A percentile compares a stretch with the other conserved stretches of the same genome.
phyloP scores from a whole-genome alignment of 2,797 vertebrate genomes.

The Austrolebias charrua region DNA sequence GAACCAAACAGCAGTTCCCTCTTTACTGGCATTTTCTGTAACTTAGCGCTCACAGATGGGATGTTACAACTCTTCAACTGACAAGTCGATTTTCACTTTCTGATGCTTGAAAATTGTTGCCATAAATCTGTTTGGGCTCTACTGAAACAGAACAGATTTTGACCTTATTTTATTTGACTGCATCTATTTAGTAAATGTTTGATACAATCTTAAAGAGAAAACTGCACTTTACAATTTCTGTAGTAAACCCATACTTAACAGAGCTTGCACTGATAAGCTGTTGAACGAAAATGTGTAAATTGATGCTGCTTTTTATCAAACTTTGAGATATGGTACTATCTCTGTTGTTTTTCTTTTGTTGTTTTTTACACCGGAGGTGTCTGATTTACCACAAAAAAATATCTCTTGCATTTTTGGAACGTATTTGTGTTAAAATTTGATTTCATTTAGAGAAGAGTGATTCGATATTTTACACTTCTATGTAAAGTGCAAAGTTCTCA shows the following conservation, averaged over 20 bases:
- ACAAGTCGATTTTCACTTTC: constrained; percentile 15
- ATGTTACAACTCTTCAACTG: constrained; percentile 20
- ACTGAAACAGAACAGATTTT: constrained; percentile 3
- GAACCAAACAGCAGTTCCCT: constrained; percentile 22
- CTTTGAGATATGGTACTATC: neutral
- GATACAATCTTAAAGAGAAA: neutral
- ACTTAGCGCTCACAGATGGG: constrained; percentile 15
- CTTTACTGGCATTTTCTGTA: constrained; percentile 27
- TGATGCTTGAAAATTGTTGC: constrained; percentile 11
- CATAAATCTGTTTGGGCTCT: constrained; percentile 7
- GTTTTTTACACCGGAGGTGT: too few relatives aligned
- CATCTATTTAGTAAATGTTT: neutral
- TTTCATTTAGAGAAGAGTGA: too few relatives aligned
- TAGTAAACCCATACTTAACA: too few relatives aligned
- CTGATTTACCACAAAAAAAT: too few relatives aligned
- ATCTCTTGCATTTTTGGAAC: too few relatives aligned
- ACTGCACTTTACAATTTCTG: too few relatives aligned
- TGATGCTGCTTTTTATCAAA: constrained; percentile 14
- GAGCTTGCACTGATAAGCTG: constrained; percentile 1
- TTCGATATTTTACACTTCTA: too few relatives aligned
- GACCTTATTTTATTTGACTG: constrained; percentile 1
- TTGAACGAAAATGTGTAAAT: constrained; percentile 2
- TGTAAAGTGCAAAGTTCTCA: too few relatives aligned
- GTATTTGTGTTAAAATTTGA: too few relatives aligned
- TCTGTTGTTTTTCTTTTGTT: neutral